These are phyloP conservation scores for Drosophila arawakana DNA, from an alignment of 1,140 invertebrate species.

Conservation along the genomic window DNA sequence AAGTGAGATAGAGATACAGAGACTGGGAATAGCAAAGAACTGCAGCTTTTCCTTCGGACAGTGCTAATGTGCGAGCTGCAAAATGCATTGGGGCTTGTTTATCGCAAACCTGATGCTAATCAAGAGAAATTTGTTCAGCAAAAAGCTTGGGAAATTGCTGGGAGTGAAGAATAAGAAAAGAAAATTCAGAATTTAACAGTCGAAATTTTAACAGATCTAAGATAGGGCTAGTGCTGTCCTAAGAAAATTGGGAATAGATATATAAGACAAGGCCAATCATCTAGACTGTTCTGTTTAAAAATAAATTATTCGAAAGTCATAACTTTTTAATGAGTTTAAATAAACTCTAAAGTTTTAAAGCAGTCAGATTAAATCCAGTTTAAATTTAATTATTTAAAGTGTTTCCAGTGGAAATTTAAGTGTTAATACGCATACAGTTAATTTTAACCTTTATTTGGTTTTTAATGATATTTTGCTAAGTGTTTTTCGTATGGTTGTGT, in stretches of 20 bases:
- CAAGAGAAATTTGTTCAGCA: slow-evolving; percentile 17
- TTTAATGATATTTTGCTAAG: slow-evolving; percentile 34
- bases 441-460: slow-evolving; percentile 30
- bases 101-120: slow-evolving; percentile 19
- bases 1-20: not conserved
- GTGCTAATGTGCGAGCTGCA: slow-evolving; percentile 3
- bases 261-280: too few relatives aligned
- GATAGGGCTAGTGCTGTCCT: too few relatives aligned
- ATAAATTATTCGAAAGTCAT: not conserved
- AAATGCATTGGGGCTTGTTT: not conserved
- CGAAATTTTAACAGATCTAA: not conserved
- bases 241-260: too few relatives aligned
- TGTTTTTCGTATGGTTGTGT: not conserved
- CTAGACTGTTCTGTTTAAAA: too few relatives aligned
- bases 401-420: slow-evolving; percentile 5
- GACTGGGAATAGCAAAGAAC: too few relatives aligned
- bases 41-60: not conserved
- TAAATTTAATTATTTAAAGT: slow-evolving; percentile 9
- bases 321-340: not conserved
- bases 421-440: not conserved
- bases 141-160: not conserved
- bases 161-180: not conserved
- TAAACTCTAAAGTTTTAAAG: not conserved
- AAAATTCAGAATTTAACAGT: not conserved
- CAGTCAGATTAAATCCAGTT: not conserved